Evolutionary conservation across 2,888 invertebrate species (phyloP), one percentile per base, ranked within the genome.

Genomic region (Limenitis camilla): DNA sequence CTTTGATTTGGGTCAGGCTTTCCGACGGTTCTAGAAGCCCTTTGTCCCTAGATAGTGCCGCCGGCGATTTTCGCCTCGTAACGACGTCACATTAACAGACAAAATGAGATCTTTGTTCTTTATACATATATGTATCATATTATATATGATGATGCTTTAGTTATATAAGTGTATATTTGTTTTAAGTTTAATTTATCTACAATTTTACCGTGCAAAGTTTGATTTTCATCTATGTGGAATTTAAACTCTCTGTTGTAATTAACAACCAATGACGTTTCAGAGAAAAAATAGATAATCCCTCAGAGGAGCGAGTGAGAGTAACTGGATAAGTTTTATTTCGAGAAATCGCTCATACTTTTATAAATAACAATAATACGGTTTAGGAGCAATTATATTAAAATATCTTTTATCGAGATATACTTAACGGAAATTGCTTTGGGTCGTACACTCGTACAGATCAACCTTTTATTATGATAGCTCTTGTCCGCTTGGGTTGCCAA

Each of bases 361-460:
- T 29, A 29, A 36, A 36, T 0, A 10, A 36, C 10, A 9, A 45
- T 19, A 9, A 28, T 10, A 29, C 40, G 28, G 27, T 44, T 50
- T 40, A 35, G 33, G 40, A 51, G 35, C 43, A 51, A 51, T 44
- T 44, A 51, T 35, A 33, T 44, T 33, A 44, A 44, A 28, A 50
- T 45, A 40, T 40, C 11, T 35, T 33, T 44, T 29, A 8, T 40
- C 29, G 10, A 49, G 45, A 41, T 44, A 43, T 47, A 52, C 35
- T 45, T 41, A 50, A 29, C 56, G 56, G 52, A 54, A 56, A 56
- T 56, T 49, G 40, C 42, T 52, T 49, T 53, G 36, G 49, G 47
- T 32, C 35, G 36, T 8, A 35, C 40, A 43, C 30, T 29, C 29
- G 36, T 36, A 36, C 35, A 19, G 35, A 36, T 33, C 36, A 6